A percentile compares a stretch with the other conserved stretches of the same genome.
phyloP scores from a whole-genome alignment of 1,140 invertebrate genomes.

The Atta texana region DNA sequence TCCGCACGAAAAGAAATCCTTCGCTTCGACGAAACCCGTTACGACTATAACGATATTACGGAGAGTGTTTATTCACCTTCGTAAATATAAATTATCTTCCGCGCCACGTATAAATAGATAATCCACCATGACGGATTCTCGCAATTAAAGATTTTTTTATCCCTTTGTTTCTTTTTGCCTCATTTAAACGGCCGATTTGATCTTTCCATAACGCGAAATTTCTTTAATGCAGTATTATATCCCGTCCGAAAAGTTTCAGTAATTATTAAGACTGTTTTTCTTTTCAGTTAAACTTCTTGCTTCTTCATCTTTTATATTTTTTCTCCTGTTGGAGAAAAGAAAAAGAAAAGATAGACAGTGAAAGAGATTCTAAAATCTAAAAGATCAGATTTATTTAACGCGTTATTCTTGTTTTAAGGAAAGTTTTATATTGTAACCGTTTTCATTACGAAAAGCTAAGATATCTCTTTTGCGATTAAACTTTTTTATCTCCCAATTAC shows the following conservation, averaged over 20 bases:
- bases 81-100: slow-evolving; percentile 33
- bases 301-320: too few species aligned
- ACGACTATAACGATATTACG: slow-evolving; percentile 35
- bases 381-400: not conserved
- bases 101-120: slow-evolving; percentile 2
- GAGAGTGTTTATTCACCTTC: slow-evolving; percentile 26
- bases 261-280: not conserved
- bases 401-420: not conserved
- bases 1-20: slow-evolving; percentile 6
- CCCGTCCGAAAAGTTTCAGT: not conserved
- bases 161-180: not conserved
- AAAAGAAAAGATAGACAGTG: too few species aligned
- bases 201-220: not conserved
- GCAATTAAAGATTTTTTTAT: not conserved
- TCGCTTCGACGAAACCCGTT: not conserved
- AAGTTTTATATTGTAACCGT: not conserved
- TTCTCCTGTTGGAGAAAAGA: too few species aligned
- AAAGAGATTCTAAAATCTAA: too few species aligned
- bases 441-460: not conserved
- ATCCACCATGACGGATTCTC: slow-evolving; percentile 10
- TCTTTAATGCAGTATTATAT: not conserved
- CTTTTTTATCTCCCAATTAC: too few species aligned
- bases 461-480: not conserved
- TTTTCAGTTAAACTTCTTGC: too few species aligned
- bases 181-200: not conserved